Conservation (phyloP, 2,888 invertebrate species). For the Hydroisotoma schaefferi region DNA sequence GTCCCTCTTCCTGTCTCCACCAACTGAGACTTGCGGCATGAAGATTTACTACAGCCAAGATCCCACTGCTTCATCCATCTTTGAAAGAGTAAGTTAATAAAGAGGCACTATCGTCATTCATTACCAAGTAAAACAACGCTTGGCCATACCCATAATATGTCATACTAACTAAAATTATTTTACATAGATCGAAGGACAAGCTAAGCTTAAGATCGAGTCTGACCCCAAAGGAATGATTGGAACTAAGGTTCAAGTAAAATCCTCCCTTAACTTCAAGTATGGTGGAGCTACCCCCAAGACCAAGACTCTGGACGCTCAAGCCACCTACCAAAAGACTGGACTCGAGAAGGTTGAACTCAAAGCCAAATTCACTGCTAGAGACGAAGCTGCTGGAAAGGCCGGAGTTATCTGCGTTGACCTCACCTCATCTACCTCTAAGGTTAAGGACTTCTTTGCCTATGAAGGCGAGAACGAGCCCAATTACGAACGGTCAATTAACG, state of each 20-base stretch:
- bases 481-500: conserved; percentile 42
- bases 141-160: no score
- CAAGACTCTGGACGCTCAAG: conserved; percentile 40
- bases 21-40: conserved; percentile 46
- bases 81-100: no score
- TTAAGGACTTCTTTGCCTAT: conserved; percentile 39
- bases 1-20: conserved; percentile 45
- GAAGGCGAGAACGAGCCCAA: conserved; percentile 46
- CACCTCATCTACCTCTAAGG: conserved; percentile 28
- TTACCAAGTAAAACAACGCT: no score
- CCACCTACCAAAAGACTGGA: conserved; percentile 34
- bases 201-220: conserved; percentile 37
- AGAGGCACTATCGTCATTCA: no score
- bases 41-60: conserved; percentile 46
- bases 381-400: conserved; percentile 35
- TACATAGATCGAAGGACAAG: conserved; percentile 45
- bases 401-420: conserved; percentile 44
- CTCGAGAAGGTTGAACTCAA: conserved; percentile 40
- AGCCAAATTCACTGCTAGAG: conserved; percentile 36
- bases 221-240: conserved; percentile 45
- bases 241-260: conserved; percentile 38
- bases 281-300: conserved; percentile 42
- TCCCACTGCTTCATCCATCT: conserved; percentile 34
- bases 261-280: conserved; percentile 40
- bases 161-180: no score